These are phyloP conservation scores for Theodoxus fluviatilis DNA, from an alignment of 2,888 invertebrate species.

Conservation along the genomic window DNA sequence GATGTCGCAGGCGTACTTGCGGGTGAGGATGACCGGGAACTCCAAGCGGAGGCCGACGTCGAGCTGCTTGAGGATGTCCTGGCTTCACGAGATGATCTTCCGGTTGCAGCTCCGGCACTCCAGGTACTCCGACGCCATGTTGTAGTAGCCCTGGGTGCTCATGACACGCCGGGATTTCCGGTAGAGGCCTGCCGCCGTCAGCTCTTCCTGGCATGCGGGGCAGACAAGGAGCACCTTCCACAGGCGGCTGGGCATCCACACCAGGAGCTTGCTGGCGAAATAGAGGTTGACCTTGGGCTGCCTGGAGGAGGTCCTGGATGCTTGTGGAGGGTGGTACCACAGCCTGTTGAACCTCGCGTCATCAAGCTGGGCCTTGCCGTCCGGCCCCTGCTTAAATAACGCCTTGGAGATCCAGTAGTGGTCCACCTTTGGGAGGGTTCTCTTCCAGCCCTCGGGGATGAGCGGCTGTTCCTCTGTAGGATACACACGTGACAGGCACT, in stretches of 20 bases:
- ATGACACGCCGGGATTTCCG: neutral
- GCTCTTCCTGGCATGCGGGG: too few relatives aligned
- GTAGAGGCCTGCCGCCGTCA: neutral
- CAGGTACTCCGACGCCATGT: neutral
- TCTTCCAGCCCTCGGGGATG: neutral
- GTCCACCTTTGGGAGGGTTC: neutral
- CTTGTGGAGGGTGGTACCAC: conserved; percentile 3
- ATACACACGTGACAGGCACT: too few relatives aligned
- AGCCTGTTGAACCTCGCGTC: neutral
- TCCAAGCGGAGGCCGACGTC: neutral
- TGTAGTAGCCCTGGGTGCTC: neutral
- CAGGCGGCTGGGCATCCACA: neutral
- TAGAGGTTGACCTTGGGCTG: neutral
- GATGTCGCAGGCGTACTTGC: conserved; percentile 11
- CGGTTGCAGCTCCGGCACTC: too few relatives aligned
- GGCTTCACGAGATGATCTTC: too few relatives aligned
- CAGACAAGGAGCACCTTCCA: neutral
- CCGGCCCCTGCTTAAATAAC: neutral
- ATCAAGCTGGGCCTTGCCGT: neutral
- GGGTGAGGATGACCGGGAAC: conserved; percentile 20
- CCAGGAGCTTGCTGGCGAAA: neutral
- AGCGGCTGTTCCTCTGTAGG: too few relatives aligned
- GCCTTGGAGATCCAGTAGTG: neutral
- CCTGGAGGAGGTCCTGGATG: too few relatives aligned
- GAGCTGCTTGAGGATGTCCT: conserved; percentile 16